A percentile compares a stretch with the other conserved stretches of the same genome.
Conservation (phyloP, 2,113 vertebrate genomes). For the Syngnathoides biaculeatus region DNA sequence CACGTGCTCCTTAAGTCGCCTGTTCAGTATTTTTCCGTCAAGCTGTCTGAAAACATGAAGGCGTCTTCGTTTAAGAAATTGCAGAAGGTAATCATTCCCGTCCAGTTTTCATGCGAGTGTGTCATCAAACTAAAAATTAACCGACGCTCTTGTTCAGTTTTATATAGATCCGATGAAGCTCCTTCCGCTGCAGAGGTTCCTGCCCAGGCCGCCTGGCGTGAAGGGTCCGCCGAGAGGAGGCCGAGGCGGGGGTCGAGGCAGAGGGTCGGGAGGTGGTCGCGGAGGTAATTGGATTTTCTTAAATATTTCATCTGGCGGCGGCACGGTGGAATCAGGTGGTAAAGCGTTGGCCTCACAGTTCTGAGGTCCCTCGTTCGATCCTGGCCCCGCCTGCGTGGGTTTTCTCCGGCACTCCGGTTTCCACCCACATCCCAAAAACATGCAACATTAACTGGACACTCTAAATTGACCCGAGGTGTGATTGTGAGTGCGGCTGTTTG, state of each 20-base stretch:
- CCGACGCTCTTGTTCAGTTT: constrained; percentile 74
- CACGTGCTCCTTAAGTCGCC: constrained; percentile 71
- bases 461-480: too few species aligned
- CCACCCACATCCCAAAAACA: too few species aligned
- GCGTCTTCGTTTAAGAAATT: constrained; percentile 95
- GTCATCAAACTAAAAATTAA: background rate
- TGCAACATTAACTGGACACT: too few species aligned
- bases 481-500: too few species aligned
- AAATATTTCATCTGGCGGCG: too few species aligned
- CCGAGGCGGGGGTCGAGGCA: constrained; percentile 80
- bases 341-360: too few species aligned
- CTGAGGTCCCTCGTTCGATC: too few species aligned
- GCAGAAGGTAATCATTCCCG: constrained; percentile 82
- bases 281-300: constrained; percentile 57
- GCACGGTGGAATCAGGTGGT: too few species aligned
- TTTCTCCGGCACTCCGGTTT: too few species aligned
- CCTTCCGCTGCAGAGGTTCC: constrained; percentile 90
- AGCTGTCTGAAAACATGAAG: constrained; percentile 96
- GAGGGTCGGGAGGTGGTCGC: constrained; percentile 78
- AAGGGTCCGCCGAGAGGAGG: constrained; percentile 87
- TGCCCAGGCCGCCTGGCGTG: constrained; percentile 92
- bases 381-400: too few species aligned
- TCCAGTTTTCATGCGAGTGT: background rate
- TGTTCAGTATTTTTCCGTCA: constrained; percentile 95
- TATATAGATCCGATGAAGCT: constrained; percentile 95